A percentile compares a stretch with the other conserved stretches of the same genome.
Conservation (phyloP, 1,140 invertebrate genomes). For the Brachionus rubens region DNA sequence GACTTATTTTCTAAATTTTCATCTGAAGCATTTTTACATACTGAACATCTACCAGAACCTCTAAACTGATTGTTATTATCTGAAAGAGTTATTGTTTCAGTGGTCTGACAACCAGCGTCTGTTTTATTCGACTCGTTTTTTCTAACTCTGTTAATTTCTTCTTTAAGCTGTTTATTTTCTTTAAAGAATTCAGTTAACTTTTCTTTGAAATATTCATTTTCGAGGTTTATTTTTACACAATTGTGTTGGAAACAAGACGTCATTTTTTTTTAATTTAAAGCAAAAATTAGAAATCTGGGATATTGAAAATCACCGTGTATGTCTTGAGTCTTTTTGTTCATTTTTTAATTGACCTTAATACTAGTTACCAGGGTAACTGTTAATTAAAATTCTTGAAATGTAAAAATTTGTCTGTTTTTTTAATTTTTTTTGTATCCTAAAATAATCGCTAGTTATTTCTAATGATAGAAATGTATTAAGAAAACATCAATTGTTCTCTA, state of each 20-base stretch:
- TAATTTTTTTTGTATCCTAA: not conserved
- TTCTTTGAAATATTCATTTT: slow-evolving; percentile 44
- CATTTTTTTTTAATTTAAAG: not conserved
- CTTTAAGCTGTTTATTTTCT: slow-evolving; percentile 33
- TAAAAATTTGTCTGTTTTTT: not conserved
- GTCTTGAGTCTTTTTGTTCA: no score
- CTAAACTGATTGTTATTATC: not conserved
- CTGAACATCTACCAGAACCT: not conserved
- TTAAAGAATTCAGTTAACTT: slow-evolving; percentile 33
- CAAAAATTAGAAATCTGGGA: not conserved
- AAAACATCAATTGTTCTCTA: no score
- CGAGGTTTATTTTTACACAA: slow-evolving; percentile 8
- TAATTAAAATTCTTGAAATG: not conserved
- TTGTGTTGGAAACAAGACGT: slow-evolving; percentile 1
- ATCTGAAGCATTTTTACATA: no score
- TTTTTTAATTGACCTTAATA: not conserved
- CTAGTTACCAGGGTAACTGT: slow-evolving; percentile 5
- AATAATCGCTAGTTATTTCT: no score
- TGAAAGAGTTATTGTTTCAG: not conserved
- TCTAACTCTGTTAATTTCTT: not conserved
- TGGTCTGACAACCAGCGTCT: not conserved
- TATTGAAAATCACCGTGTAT: no score
- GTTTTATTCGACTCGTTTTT: not conserved
- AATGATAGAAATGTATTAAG: no score
- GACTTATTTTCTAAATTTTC: no score